Conservation (phyloP, 2,113 vertebrate genomes). For the Nyctibius bracteatus region DNA sequence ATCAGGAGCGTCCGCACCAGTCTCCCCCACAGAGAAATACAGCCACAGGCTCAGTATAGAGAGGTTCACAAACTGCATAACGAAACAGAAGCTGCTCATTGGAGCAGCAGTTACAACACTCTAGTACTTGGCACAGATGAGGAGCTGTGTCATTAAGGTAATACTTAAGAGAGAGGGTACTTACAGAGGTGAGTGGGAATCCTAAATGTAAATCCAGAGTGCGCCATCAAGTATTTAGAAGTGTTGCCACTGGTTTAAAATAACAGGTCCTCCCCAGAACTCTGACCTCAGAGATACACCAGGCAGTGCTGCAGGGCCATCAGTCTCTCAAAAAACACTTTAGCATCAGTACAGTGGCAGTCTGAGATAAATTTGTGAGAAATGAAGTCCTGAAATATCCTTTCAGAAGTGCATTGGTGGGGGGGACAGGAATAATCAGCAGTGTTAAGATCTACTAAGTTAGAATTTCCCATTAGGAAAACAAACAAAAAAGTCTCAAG, state of each 20-base stretch:
- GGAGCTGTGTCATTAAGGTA: neutral
- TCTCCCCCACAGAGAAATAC: neutral
- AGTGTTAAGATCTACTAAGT: neutral
- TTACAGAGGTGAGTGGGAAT: neutral
- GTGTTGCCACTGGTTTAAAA: neutral
- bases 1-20: neutral
- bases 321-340: neutral
- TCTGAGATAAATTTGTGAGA: neutral
- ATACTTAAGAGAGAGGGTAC: neutral
- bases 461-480: neutral
- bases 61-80: fast-evolving
- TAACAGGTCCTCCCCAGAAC: neutral
- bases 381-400: neutral
- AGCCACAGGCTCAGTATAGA: neutral
- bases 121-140: neutral
- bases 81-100: fast-evolving
- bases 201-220: too few relatives aligned
- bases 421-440: neutral
- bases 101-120: fast-evolving
- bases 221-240: fast-evolving
- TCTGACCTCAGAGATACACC: fast-evolving
- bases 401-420: neutral
- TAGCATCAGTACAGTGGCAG: neutral
- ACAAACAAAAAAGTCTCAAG: neutral
- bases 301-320: neutral